These are phyloP conservation scores for Macaca mulatta DNA, from an alignment of 2,113 vertebrate species.

Conservation along the genomic window DNA sequence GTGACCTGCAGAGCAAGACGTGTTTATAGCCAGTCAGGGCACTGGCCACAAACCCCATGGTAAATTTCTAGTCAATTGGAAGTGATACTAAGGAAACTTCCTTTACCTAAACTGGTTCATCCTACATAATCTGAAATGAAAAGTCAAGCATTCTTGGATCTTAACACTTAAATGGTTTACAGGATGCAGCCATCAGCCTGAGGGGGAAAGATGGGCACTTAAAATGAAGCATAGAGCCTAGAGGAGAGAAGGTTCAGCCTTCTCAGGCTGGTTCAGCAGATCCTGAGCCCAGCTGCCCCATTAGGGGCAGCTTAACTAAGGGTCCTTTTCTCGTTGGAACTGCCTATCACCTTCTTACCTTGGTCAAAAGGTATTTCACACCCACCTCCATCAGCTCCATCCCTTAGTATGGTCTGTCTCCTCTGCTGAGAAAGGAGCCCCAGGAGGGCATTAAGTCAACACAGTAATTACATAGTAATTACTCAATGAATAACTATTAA, in stretches of 20 bases:
- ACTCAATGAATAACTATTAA: background rate
- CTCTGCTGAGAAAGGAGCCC: background rate
- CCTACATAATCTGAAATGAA: slow-evolving; percentile 27
- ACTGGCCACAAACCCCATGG: background rate
- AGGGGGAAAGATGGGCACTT: background rate
- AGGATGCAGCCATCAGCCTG: background rate
- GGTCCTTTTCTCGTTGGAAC: background rate
- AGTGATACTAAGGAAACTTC: slow-evolving; percentile 11
- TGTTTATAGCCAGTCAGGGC: background rate
- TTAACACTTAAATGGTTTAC: slow-evolving; percentile 12
- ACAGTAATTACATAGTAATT: background rate
- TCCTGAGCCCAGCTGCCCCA: background rate
- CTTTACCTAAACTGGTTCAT: slow-evolving; percentile 26
- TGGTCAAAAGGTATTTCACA: background rate
- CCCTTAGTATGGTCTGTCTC: background rate
- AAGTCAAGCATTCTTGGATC: slow-evolving; percentile 1
- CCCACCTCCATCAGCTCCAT: background rate
- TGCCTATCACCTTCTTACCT: background rate
- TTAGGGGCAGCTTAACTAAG: too few relatives aligned
- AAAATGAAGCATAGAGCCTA: background rate
- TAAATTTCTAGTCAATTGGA: slow-evolving; percentile 1
- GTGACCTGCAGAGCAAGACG: background rate
- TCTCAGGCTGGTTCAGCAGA: background rate
- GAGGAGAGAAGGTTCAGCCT: background rate
- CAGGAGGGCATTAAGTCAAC: background rate